Conservation (phyloP, 2,888 invertebrate species). For the Eupithecia exiguata region DNA sequence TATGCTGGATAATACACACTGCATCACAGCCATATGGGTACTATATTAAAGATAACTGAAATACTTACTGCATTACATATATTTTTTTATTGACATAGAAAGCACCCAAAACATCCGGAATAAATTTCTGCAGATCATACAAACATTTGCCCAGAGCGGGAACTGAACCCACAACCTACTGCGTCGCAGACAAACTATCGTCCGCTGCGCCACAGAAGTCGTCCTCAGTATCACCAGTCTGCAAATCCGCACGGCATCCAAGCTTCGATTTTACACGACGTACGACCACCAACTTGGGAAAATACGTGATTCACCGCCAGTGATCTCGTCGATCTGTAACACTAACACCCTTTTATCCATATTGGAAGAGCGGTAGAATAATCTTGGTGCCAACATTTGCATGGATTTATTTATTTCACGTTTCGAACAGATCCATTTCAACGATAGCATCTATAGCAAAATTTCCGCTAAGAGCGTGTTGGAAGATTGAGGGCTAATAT, state of each 20-base stretch:
- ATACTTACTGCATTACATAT: too few relatives aligned
- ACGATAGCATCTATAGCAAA: conserved; percentile 23
- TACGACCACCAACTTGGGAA: conserved; percentile 5
- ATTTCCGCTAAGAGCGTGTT: conserved; percentile 21
- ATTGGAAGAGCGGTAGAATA: conserved; percentile 28
- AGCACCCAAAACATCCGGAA: too few relatives aligned
- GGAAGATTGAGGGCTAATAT: conserved; percentile 7
- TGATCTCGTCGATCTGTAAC: conserved; percentile 32
- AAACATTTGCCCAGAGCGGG: background rate
- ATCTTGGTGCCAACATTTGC: conserved; percentile 27
- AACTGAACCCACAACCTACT: background rate
- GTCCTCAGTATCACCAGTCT: background rate
- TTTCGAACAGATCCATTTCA: conserved; percentile 23
- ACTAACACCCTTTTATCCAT: conserved; percentile 34
- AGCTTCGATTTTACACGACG: background rate
- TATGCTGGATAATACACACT: background rate
- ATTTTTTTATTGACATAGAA: too few relatives aligned
- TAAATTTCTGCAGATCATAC: background rate
- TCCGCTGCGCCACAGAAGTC: background rate
- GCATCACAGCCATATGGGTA: background rate
- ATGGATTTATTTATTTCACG: conserved; percentile 18
- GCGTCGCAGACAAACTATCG: background rate
- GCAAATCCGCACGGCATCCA: background rate
- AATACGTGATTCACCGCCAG: conserved; percentile 24
- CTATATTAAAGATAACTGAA: too few relatives aligned